Evolutionary conservation across 2,888 invertebrate species (phyloP).

Genomic region (Gonocerus acuteangulatus): DNA sequence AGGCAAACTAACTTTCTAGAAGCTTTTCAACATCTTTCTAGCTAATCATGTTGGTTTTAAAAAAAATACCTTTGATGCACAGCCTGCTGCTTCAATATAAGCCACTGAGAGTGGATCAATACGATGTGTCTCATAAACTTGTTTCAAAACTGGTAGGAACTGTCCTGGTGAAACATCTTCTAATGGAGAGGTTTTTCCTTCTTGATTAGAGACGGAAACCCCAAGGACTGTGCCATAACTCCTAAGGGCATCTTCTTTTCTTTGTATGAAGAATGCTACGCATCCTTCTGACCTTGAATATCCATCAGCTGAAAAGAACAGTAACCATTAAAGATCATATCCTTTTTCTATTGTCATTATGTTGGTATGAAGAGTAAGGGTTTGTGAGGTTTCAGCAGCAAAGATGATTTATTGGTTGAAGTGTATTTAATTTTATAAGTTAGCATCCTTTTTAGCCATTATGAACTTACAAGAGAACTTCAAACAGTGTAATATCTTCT

Average conservation of each 20-base stretch:
- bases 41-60: too few species aligned
- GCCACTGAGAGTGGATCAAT: slow-evolving; percentile 48
- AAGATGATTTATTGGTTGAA: background rate
- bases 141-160: slow-evolving; percentile 37
- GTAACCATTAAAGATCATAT: slow-evolving; percentile 11
- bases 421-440: background rate
- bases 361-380: background rate
- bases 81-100: slow-evolving; percentile 47
- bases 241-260: slow-evolving; percentile 43
- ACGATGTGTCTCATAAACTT: slow-evolving; percentile 48
- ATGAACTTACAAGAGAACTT: too few species aligned
- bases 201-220: slow-evolving; percentile 47
- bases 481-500: too few species aligned
- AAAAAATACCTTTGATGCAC: slow-evolving; percentile 24
- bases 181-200: slow-evolving; percentile 43
- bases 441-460: too few species aligned
- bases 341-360: background rate
- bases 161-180: slow-evolving; percentile 39
- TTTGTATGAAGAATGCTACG: slow-evolving; percentile 45
- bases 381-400: too few species aligned
- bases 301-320: slow-evolving; percentile 43
- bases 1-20: too few species aligned
- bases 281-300: slow-evolving; percentile 47
- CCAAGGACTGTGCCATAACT: slow-evolving; percentile 50
- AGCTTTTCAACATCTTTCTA: too few species aligned